These are phyloP conservation scores for Morone chrysops DNA, from an alignment of 2,113 vertebrate species.

Conservation along the genomic window DNA sequence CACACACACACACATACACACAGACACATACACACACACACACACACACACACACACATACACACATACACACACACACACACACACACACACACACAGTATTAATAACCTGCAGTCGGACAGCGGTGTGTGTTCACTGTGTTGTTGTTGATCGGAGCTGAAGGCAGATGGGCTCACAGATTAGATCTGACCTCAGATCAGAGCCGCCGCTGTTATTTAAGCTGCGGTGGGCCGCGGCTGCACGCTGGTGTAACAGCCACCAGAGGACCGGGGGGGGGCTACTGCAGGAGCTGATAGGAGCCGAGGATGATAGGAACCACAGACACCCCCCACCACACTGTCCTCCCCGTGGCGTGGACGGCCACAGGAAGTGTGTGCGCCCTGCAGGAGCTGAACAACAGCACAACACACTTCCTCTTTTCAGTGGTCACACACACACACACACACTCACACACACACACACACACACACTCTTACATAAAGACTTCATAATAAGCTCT, in stretches of 20 bases:
- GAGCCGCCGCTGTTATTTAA: slow-evolving; percentile 77
- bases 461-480: no score
- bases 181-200: slow-evolving; percentile 73
- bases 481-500: no score
- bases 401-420: slow-evolving; percentile 83
- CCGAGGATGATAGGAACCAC: slow-evolving; percentile 62
- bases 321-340: slow-evolving; percentile 41
- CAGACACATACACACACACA: not conserved
- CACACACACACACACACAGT: slow-evolving; percentile 16
- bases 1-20: no score
- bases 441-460: no score
- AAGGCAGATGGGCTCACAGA: slow-evolving; percentile 71
- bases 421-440: slow-evolving; percentile 35
- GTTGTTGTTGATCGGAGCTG: slow-evolving; percentile 36
- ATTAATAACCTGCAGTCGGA: slow-evolving; percentile 31
- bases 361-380: slow-evolving; percentile 83
- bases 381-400: slow-evolving; percentile 71
- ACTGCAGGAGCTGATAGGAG: slow-evolving; percentile 73
- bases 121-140: not conserved
- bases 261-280: slow-evolving; percentile 18
- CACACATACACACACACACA: not conserved
- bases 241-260: slow-evolving; percentile 76
- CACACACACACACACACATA: slow-evolving; percentile 9
- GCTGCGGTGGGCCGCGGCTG: slow-evolving; percentile 64
- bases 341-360: slow-evolving; percentile 46